Conservation (phyloP, 1,140 invertebrate genomes). For the Halictus rubicundus region DNA sequence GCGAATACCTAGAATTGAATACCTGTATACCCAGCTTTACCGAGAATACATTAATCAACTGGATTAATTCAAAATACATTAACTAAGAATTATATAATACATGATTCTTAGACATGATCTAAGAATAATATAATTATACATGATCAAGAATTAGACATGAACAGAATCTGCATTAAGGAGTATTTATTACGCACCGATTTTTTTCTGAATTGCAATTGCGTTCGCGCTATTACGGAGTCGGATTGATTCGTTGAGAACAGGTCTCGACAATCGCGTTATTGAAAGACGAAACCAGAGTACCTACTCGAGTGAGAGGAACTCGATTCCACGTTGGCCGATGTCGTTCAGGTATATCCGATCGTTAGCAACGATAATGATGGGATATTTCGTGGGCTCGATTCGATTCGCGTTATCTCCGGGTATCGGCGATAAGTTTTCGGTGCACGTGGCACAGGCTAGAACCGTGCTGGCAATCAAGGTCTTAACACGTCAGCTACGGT, state of each 20-base stretch:
- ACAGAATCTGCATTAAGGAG: no score
- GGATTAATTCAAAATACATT: no score
- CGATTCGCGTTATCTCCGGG: conserved; percentile 41
- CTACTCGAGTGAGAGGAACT: not conserved
- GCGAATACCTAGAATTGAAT: no score
- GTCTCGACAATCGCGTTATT: not conserved
- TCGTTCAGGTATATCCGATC: conserved; percentile 23
- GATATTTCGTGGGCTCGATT: not conserved
- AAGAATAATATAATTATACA: no score
- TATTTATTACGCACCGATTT: no score
- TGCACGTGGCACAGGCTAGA: conserved; percentile 51
- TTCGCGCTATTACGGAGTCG: not conserved
- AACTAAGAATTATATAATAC: no score
- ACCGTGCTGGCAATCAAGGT: conserved; percentile 15
- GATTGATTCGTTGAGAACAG: not conserved
- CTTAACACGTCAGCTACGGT: conserved; percentile 28
- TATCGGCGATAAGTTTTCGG: conserved; percentile 8
- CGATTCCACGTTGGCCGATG: not conserved
- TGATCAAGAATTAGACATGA: no score
- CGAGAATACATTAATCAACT: no score
- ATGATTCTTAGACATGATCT: no score
- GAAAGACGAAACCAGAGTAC: not conserved
- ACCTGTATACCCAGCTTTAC: no score
- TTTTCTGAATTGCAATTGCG: no score
- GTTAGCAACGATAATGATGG: conserved; percentile 32